These are phyloP conservation scores for Clarias macrocephalus DNA, from an alignment of 2,113 vertebrate genomes.

Conservation along the genomic window DNA sequence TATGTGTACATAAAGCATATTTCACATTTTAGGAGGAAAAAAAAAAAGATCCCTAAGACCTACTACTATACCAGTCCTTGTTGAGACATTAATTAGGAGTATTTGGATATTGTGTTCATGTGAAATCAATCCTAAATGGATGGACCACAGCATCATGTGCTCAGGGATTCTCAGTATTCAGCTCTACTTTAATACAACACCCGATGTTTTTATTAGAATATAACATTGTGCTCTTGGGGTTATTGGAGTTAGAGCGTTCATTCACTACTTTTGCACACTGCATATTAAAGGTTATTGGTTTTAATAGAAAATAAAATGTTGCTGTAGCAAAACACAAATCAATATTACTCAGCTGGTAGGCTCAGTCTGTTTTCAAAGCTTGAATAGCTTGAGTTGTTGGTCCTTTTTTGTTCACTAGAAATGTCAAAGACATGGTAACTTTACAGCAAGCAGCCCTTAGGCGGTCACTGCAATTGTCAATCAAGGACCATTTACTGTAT, in stretches of 20 bases:
- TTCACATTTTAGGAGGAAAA: too few relatives aligned
- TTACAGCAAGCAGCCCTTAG: background rate
- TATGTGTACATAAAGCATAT: too few relatives aligned
- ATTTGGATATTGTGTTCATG: background rate
- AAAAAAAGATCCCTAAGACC: too few relatives aligned
- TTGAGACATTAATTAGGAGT: background rate
- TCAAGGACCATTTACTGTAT: background rate
- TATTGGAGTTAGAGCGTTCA: background rate
- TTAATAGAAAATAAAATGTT: background rate
- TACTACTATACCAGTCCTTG: too few relatives aligned
- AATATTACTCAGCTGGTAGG: background rate
- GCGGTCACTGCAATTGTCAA: background rate
- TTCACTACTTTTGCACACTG: background rate
- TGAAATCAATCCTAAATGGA: background rate
- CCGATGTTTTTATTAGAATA: background rate
- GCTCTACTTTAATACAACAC: too few relatives aligned
- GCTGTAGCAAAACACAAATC: background rate
- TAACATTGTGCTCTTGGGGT: background rate
- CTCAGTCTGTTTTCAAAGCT: background rate
- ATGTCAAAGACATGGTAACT: background rate
- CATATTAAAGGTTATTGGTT: background rate
- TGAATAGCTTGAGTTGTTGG: background rate
- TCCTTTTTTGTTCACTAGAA: background rate
- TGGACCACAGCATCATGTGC: background rate
- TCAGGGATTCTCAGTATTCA: background rate